Percentiles rank a stretch among this genome's conserved stretches.
These are phyloP conservation scores for Coelinius sp. DNA, from an alignment of 2,888 invertebrate species.

Conservation along the genomic window DNA sequence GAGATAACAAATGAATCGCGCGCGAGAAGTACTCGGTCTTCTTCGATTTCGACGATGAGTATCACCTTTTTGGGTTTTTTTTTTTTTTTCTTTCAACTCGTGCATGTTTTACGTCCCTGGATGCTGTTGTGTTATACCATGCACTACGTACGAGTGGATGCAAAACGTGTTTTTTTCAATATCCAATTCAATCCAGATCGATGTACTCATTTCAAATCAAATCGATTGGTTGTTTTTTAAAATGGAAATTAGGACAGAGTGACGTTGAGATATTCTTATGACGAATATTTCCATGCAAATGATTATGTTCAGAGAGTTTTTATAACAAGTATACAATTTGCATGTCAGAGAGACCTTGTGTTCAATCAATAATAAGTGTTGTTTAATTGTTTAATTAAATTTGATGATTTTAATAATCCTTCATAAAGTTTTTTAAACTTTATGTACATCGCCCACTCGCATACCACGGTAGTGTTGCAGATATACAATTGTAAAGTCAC, in stretches of 20 bases:
- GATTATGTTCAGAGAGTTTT: background rate
- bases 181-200: constrained; percentile 33
- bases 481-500: constrained; percentile 58
- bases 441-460: constrained; percentile 19
- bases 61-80: too few relatives aligned
- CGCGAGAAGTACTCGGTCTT: constrained; percentile 30
- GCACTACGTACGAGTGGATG: background rate
- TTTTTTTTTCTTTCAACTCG: background rate
- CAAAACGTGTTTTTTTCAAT: constrained; percentile 6
- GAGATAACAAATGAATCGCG: constrained; percentile 50
- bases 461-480: constrained; percentile 36
- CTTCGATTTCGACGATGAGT: constrained; percentile 45
- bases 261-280: constrained; percentile 37
- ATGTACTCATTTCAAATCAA: constrained; percentile 20
- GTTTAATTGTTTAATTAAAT: constrained; percentile 16
- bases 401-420: constrained; percentile 19
- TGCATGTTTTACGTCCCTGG: constrained; percentile 16
- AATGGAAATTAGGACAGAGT: constrained; percentile 33
- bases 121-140: background rate
- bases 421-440: background rate
- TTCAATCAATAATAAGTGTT: background rate
- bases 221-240: constrained; percentile 24
- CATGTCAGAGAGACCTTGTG: background rate
- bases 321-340: background rate
- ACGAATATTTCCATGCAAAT: background rate